A percentile compares a stretch with the other conserved stretches of the same genome.
phyloP scores from a whole-genome alignment of 2,113 vertebrate genomes.

The Antechinus flavipes region DNA sequence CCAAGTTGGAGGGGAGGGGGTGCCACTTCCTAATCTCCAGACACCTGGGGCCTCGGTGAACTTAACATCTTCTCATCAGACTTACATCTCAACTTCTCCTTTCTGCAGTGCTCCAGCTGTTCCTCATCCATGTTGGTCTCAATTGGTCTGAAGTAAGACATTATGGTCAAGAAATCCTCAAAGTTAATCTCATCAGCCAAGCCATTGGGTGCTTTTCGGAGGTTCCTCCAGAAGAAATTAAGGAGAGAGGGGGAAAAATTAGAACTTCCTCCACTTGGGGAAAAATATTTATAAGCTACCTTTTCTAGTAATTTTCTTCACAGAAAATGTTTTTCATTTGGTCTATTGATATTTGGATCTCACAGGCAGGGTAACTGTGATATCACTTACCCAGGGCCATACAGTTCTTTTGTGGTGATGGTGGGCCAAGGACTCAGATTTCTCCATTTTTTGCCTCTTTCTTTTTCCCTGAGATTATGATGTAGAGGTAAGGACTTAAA shows the following conservation, averaged over 20 bases:
- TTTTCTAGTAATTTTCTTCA: not conserved
- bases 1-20: not conserved
- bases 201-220: conserved; percentile 84
- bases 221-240: conserved; percentile 85
- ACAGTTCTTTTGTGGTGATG: not conserved
- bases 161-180: conserved; percentile 94
- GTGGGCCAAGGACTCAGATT: not conserved
- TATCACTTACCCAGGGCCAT: not conserved
- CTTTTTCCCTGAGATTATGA: not conserved
- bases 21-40: not conserved
- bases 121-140: conserved; percentile 86
- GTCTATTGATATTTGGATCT: not conserved
- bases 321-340: fast-evolving
- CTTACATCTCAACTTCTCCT: conserved; percentile 94
- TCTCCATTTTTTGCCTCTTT: not conserved
- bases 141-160: conserved; percentile 94
- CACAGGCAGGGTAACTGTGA: not conserved
- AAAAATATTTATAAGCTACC: not conserved
- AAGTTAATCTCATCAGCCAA: conserved; percentile 90
- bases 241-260: fast-evolving
- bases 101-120: conserved; percentile 86
- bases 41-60: fast-evolving
- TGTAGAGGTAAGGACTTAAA: not conserved
- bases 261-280: not conserved
- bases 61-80: fast-evolving